phyloP scores from a whole-genome alignment of 2,113 vertebrate genomes.

The Prinia subflava region DNA sequence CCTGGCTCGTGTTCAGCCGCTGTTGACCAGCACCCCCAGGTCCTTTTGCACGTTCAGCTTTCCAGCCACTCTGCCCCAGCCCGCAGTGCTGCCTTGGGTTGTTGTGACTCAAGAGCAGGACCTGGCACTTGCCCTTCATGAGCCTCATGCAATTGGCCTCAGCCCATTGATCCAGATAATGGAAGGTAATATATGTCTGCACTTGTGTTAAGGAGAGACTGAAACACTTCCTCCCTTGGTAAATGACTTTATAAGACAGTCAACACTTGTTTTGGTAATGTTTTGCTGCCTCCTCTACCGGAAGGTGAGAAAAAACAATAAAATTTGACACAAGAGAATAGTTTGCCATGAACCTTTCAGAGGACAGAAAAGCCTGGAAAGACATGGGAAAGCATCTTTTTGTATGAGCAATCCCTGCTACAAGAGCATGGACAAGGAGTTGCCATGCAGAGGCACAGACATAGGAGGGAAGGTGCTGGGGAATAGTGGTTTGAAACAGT shows the following conservation, averaged over 20 bases:
- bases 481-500: neutral
- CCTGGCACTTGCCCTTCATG: neutral
- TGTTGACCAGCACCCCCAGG: neutral
- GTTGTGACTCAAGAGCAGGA: neutral
- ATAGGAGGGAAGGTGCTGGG: neutral
- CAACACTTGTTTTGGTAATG: no score
- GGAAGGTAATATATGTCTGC: neutral
- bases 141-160: neutral
- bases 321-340: neutral
- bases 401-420: accelerated
- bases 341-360: accelerated
- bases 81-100: accelerated
- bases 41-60: neutral
- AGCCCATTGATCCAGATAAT: neutral
- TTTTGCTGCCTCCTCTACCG: neutral
- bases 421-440: neutral
- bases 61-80: neutral
- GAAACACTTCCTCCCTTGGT: neutral
- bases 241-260: neutral
- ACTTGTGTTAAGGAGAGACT: neutral
- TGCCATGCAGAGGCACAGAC: neutral
- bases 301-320: neutral
- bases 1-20: neutral
- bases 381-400: neutral
- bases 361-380: neutral